Conservation (phyloP, 2,113 vertebrate genomes). For the Coregonus clupeaformis region DNA sequence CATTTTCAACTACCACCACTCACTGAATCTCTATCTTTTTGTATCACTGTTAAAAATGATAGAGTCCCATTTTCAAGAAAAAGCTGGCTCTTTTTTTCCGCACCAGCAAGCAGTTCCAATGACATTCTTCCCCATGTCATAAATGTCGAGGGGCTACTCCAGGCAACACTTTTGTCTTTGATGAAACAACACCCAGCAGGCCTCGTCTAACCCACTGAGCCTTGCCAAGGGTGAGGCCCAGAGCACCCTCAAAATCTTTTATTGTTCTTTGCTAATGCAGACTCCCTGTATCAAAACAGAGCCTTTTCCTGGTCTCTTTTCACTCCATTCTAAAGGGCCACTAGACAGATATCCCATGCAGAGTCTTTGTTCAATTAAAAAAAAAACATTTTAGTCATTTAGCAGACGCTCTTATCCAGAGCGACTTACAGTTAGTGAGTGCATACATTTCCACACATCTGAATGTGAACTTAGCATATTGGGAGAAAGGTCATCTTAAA, state of each 20-base stretch:
- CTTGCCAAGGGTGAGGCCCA: not conserved
- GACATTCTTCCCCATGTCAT: constrained; percentile 29
- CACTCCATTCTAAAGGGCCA: constrained; percentile 28
- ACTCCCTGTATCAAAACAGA: constrained; percentile 21
- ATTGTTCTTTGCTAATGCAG: not conserved
- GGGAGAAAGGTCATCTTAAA: not conserved
- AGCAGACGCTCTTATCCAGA: too few relatives aligned
- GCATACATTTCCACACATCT: constrained; percentile 22
- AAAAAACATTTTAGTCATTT: too few relatives aligned
- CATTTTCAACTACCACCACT: constrained; percentile 3
- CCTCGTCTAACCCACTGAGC: constrained; percentile 14
- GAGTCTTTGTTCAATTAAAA: constrained; percentile 39
- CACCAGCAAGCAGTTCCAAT: constrained; percentile 13
- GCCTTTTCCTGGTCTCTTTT: constrained; percentile 27
- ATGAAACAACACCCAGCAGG: constrained; percentile 28
- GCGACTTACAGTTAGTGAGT: too few relatives aligned
- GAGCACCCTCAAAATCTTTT: not conserved
- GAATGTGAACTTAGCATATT: constrained; percentile 35
- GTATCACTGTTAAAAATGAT: not conserved
- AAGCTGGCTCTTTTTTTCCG: not conserved
- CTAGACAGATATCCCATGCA: constrained; percentile 26
- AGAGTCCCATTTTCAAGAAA: not conserved
- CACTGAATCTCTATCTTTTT: not conserved
- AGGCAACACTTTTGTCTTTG: constrained; percentile 40
- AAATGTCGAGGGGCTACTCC: constrained; percentile 29